Conservation (phyloP, 2,113 vertebrate genomes). For the Grammomys surdaster region DNA sequence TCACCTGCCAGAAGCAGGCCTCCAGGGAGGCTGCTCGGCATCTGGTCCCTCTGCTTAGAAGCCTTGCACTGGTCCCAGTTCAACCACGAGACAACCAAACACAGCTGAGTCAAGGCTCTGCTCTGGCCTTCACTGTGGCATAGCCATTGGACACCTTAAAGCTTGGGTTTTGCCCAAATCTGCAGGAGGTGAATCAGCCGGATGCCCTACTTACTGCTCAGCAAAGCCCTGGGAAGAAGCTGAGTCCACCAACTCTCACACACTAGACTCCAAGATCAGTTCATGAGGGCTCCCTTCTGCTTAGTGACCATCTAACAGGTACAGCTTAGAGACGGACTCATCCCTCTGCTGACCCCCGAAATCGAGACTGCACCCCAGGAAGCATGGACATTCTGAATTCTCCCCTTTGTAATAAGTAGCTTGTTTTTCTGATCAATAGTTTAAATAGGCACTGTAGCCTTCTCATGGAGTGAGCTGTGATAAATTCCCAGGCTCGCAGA, state of each 20-base stretch:
- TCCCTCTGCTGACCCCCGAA: neutral
- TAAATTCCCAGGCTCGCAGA: neutral
- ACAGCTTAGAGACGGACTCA: neutral
- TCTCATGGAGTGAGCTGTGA: neutral
- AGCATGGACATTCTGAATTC: neutral
- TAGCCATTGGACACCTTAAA: neutral
- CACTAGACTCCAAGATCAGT: neutral
- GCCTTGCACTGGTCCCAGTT: neutral
- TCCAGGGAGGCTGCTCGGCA: neutral
- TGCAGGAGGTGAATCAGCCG: neutral
- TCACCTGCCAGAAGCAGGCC: neutral
- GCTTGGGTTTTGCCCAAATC: neutral
- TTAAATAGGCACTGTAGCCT: neutral
- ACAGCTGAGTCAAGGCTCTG: accelerated
- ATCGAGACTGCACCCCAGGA: neutral
- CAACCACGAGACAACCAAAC: neutral
- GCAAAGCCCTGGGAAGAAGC: neutral
- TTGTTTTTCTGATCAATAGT: neutral
- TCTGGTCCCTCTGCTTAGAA: neutral
- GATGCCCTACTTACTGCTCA: neutral
- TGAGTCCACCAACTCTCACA: neutral
- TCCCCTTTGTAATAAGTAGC: neutral
- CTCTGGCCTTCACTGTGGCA: neutral
- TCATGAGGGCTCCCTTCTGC: neutral
- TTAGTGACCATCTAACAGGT: too few relatives aligned